Conservation (phyloP, 2,888 invertebrate species). For the Eubasilissa splendida region DNA sequence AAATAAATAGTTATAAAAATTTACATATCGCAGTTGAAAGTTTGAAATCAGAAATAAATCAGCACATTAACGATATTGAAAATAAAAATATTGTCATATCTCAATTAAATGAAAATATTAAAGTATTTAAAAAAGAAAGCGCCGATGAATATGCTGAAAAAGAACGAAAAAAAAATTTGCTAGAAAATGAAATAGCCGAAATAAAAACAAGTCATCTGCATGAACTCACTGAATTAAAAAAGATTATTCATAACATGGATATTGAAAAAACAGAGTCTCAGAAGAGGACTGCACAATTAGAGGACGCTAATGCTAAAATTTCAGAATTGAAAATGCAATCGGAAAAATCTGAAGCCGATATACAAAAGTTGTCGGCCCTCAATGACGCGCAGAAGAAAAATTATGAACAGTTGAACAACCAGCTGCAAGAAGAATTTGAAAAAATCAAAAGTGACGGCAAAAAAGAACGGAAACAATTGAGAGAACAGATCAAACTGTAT, state of each 20-base stretch:
- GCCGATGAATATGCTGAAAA: conserved; percentile 59
- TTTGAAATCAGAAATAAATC: conserved; percentile 52
- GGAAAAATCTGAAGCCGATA: conserved; percentile 68
- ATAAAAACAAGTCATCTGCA: conserved; percentile 47
- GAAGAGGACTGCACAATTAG: conserved; percentile 65
- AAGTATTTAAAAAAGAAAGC: conserved; percentile 65
- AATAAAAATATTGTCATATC: conserved; percentile 48
- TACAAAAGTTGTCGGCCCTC: conserved; percentile 68
- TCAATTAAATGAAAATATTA: conserved; percentile 65
- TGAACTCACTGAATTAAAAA: conserved; percentile 53
- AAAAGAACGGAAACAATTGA: conserved; percentile 70
- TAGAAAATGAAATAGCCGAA: conserved; percentile 55
- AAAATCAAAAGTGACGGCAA: conserved; percentile 70
- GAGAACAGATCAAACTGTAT: conserved; percentile 73
- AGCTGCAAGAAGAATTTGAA: conserved; percentile 67
- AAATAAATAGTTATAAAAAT: conserved; percentile 65
- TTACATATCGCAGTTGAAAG: conserved; percentile 56
- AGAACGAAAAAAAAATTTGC: conserved; percentile 41
- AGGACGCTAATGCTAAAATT: conserved; percentile 66
- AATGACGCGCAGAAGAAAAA: conserved; percentile 71
- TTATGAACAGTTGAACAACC: conserved; percentile 70
- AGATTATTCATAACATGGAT: conserved; percentile 61
- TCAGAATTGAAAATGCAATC: conserved; percentile 66
- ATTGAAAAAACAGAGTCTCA: conserved; percentile 62
- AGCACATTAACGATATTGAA: conserved; percentile 51